Percentiles rank a stretch among this genome's conserved stretches.
Conservation (phyloP, 2,113 vertebrate genomes). For the Nannospalax galili region DNA sequence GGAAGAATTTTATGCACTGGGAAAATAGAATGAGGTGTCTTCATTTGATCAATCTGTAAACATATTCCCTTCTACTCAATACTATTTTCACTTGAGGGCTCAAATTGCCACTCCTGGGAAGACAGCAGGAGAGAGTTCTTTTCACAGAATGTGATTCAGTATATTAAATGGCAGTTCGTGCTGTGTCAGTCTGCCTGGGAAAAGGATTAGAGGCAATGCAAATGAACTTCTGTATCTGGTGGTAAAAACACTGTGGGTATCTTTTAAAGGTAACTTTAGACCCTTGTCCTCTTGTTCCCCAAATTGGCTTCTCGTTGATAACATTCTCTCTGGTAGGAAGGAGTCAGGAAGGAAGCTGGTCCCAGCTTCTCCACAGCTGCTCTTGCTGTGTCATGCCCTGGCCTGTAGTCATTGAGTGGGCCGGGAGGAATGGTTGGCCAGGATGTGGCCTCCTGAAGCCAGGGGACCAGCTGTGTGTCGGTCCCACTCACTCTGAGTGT, state of each 20-base stretch:
- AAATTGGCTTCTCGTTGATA: constrained; percentile 56
- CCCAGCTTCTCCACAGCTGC: constrained; percentile 13
- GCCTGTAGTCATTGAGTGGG: background rate
- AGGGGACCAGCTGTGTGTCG: background rate
- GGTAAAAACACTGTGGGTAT: background rate
- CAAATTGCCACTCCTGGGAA: constrained; percentile 5
- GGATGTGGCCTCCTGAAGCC: background rate
- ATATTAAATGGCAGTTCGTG: background rate
- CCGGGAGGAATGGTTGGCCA: background rate
- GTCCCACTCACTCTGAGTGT: too few species aligned
- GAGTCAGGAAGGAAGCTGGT: constrained; percentile 48
- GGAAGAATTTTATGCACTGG: background rate
- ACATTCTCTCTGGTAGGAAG: constrained; percentile 24
- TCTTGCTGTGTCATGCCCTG: background rate
- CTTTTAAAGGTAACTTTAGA: constrained; percentile 54
- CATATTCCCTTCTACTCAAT: background rate
- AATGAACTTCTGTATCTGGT: background rate
- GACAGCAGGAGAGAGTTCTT: constrained; percentile 16
- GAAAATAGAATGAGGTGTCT: background rate
- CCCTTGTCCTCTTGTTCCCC: background rate
- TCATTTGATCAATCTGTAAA: background rate
- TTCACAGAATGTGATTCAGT: background rate
- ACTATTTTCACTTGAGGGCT: background rate
- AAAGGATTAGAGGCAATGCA: background rate
- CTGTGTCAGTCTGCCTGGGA: constrained; percentile 57